phyloP scores from a whole-genome alignment of 37 sponge, comb jelly and placozoan species.

The Ianthella basta region DNA sequence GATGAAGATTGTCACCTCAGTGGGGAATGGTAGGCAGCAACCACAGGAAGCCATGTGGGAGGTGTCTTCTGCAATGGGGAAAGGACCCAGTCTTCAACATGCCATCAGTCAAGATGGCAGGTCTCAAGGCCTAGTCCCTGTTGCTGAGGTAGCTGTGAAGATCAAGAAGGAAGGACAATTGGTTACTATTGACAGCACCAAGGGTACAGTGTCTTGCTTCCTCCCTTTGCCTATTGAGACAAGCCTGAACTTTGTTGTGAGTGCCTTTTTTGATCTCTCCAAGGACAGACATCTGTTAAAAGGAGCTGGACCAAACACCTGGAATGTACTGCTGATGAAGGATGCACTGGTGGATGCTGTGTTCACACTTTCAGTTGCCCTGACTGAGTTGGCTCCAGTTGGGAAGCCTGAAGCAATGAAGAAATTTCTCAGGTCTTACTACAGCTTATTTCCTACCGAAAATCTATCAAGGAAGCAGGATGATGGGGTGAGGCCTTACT shows the following conservation, averaged over 20 bases:
- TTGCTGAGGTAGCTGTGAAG: slow-evolving; percentile 49
- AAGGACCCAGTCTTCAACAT: neutral
- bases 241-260: slow-evolving; percentile 48
- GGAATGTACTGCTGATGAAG: slow-evolving; percentile 54
- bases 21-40: too few relatives aligned
- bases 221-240: slow-evolving; percentile 57
- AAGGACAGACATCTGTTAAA: slow-evolving; percentile 51
- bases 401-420: slow-evolving; percentile 1
- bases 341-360: slow-evolving; percentile 50
- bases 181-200: neutral
- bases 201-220: slow-evolving; percentile 59
- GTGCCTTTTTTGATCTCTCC: slow-evolving; percentile 61
- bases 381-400: slow-evolving; percentile 24
- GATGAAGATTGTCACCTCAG: neutral
- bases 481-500: neutral
- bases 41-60: neutral
- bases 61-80: slow-evolving; percentile 29
- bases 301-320: slow-evolving; percentile 10
- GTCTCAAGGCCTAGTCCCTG: slow-evolving; percentile 38
- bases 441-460: slow-evolving; percentile 43
- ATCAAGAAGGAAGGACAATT: neutral
- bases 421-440: slow-evolving; percentile 42
- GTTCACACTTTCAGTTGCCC: slow-evolving; percentile 11
- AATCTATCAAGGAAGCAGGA: neutral
- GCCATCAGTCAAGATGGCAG: neutral